Conservation (phyloP, 2,888 invertebrate species). For the Melanotus villosus region DNA sequence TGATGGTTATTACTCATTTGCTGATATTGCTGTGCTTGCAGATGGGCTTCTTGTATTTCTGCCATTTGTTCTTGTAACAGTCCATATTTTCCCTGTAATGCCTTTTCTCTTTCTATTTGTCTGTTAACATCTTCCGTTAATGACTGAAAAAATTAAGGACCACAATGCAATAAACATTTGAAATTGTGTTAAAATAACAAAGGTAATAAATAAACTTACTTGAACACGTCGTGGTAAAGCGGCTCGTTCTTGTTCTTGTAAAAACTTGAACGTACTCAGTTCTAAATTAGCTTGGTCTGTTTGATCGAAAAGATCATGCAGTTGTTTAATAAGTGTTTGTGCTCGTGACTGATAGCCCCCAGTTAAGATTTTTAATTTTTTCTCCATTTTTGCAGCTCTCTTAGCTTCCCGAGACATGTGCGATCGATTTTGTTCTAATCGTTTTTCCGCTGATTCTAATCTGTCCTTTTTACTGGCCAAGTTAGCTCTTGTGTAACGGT, state of each 20-base stretch:
- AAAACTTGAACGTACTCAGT: slow-evolving; percentile 89
- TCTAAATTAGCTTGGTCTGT: slow-evolving; percentile 92
- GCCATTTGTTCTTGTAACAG: slow-evolving; percentile 78
- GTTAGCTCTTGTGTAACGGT: slow-evolving; percentile 89
- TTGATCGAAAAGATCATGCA: slow-evolving; percentile 89
- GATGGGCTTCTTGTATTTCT: slow-evolving; percentile 61
- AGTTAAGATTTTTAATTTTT: slow-evolving; percentile 95
- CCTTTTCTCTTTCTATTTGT: slow-evolving; percentile 92
- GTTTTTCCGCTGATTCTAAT: slow-evolving; percentile 92
- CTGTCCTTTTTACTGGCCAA: slow-evolving; percentile 97
- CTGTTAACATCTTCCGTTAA: slow-evolving; percentile 93
- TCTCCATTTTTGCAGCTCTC: slow-evolving; percentile 97
- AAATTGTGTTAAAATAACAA: slow-evolving; percentile 34
- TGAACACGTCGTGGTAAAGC: slow-evolving; percentile 93
- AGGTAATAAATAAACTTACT: slow-evolving; percentile 67
- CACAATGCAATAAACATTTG: neutral
- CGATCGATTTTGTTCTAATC: slow-evolving; percentile 91
- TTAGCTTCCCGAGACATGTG: slow-evolving; percentile 99
- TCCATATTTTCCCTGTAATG: slow-evolving; percentile 86
- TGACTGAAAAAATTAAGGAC: slow-evolving; percentile 72
- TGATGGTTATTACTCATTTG: slow-evolving; percentile 31
- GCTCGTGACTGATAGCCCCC: slow-evolving; percentile 87
- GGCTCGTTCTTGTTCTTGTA: slow-evolving; percentile 90
- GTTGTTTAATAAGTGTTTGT: slow-evolving; percentile 89
- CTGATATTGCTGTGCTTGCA: slow-evolving; percentile 48